Percentiles rank a stretch among this genome's conserved stretches.
Evolutionary conservation across 1,140 invertebrate species (phyloP).

Genomic region (Hirudo medicinalis): DNA sequence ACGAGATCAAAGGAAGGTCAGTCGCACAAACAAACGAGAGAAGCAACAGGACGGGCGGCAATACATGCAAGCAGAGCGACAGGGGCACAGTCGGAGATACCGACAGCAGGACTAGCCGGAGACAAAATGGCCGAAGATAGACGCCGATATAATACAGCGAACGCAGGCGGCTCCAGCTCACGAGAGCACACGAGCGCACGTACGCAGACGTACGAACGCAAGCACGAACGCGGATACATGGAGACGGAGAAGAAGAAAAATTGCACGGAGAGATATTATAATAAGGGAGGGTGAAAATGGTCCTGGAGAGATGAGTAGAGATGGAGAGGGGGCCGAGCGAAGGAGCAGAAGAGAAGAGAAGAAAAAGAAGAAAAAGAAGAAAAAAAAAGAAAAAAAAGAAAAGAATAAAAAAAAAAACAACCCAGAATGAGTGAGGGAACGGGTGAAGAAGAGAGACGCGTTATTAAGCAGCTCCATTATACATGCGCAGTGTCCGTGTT

Average conservation of each 20-base stretch:
- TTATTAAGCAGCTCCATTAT: background rate
- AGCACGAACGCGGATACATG: background rate
- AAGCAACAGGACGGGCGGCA: no score
- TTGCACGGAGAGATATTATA: background rate
- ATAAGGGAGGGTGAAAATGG: background rate
- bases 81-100: no score
- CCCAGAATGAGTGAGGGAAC: background rate
- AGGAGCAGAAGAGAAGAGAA: background rate
- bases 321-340: background rate
- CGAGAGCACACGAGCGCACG: background rate
- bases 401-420: background rate
- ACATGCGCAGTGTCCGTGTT: no score
- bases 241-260: background rate
- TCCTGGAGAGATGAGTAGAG: background rate
- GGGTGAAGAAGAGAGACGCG: background rate
- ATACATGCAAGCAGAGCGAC: no score
- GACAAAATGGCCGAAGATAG: no score
- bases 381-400: background rate
- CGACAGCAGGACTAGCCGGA: no score
- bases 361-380: background rate
- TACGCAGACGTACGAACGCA: background rate
- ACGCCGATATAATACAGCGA: no score
- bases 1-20: no score
- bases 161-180: background rate
- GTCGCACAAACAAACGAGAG: no score